phyloP scores from a whole-genome alignment of 2,113 vertebrate species.

The Procavia capensis region DNA sequence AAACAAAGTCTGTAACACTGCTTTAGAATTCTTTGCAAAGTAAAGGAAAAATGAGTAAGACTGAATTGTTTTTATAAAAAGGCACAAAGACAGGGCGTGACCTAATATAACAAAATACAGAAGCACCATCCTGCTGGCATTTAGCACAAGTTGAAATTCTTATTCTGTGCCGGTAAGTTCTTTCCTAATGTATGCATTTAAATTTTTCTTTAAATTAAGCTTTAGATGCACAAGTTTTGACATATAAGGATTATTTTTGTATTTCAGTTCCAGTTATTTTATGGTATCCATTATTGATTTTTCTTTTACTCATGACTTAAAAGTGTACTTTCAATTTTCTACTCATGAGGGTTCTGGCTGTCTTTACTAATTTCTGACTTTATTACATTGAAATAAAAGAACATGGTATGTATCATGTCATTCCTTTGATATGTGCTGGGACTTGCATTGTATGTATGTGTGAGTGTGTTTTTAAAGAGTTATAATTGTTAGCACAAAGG shows the following conservation, averaged over 20 bases:
- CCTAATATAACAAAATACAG: background rate
- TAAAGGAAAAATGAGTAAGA: background rate
- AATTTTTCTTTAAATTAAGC: constrained; percentile 23
- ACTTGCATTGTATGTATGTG: background rate
- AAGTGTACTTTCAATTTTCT: constrained; percentile 14
- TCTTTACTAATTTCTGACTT: background rate
- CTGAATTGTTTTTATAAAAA: background rate
- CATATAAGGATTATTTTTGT: background rate
- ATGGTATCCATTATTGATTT: background rate
- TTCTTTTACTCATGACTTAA: background rate
- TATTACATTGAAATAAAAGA: background rate
- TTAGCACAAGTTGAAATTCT: constrained; percentile 14
- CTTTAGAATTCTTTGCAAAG: background rate
- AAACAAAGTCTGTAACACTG: background rate
- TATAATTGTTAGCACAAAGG: background rate
- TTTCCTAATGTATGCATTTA: background rate
- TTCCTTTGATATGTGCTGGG: background rate
- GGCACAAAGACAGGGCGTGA: background rate
- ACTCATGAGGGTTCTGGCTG: background rate
- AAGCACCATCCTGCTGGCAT: background rate
- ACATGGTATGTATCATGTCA: background rate
- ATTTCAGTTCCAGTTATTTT: background rate
- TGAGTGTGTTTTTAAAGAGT: background rate
- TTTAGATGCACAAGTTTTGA: background rate
- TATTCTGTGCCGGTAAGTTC: background rate